phyloP scores from a whole-genome alignment of 2,113 vertebrate genomes.

The Python bivittatus region DNA sequence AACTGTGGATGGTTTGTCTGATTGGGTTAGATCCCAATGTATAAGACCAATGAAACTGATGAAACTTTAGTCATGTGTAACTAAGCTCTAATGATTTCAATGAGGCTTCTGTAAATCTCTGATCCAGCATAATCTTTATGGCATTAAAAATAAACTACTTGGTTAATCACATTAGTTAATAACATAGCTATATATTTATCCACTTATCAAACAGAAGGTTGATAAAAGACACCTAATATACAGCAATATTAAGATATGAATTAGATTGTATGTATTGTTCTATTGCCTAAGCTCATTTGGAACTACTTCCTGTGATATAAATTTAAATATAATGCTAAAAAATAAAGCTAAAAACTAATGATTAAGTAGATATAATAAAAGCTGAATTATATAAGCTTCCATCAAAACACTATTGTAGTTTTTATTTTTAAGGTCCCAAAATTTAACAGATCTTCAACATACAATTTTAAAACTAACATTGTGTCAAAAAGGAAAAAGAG shows the following conservation, averaged over 20 bases:
- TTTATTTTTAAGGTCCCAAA: not conserved
- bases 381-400: not conserved
- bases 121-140: not conserved
- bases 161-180: not conserved
- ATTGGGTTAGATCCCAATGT: not conserved
- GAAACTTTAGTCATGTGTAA: not conserved
- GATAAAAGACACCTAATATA: not conserved
- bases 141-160: not conserved
- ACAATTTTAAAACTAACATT: not conserved
- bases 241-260: not conserved
- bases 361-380: not conserved
- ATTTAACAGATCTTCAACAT: not conserved
- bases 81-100: not conserved
- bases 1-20: not conserved
- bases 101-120: not conserved
- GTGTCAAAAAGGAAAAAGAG: not conserved
- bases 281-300: constrained; percentile 7
- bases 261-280: not conserved
- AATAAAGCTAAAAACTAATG: not conserved
- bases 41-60: not conserved
- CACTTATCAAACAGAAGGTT: not conserved
- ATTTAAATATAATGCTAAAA: not conserved
- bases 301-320: not conserved
- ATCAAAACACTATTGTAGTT: not conserved
- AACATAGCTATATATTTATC: not conserved